Evolutionary conservation across 2,888 invertebrate species (phyloP).

Genomic region (Macaria liturata): DNA sequence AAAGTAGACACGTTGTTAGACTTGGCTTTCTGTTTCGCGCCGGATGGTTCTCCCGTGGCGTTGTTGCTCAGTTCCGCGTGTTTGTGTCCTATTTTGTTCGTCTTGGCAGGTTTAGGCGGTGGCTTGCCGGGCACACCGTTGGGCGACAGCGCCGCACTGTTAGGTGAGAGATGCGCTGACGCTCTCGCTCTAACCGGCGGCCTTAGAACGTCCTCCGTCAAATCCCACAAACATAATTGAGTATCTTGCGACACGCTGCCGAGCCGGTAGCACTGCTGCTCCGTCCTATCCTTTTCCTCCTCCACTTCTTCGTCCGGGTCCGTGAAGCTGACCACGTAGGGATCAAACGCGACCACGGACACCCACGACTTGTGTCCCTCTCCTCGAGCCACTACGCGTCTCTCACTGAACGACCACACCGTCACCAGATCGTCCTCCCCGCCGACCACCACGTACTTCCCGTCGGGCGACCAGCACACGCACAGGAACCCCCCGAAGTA

Average conservation of each 20-base stretch:
- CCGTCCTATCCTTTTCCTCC: slow-evolving; percentile 46
- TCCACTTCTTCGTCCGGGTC: slow-evolving; percentile 83
- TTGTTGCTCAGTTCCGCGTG: slow-evolving; percentile 58
- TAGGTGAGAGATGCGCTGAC: slow-evolving; percentile 25
- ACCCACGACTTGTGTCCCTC: slow-evolving; percentile 99
- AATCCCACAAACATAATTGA: slow-evolving; percentile 98
- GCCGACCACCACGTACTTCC: slow-evolving; percentile 96
- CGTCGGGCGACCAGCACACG: slow-evolving; percentile 99
- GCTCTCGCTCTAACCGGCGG: slow-evolving; percentile 81
- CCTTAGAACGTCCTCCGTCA: slow-evolving; percentile 96
- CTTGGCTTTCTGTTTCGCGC: slow-evolving; percentile 54
- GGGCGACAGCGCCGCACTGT: slow-evolving; percentile 86
- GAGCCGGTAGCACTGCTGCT: slow-evolving; percentile 89
- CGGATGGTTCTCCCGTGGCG: slow-evolving; percentile 63
- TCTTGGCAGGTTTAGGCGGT: slow-evolving; percentile 55
- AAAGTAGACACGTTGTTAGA: slow-evolving; percentile 30
- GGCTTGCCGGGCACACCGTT: slow-evolving; percentile 62
- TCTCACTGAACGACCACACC: slow-evolving; percentile 96
- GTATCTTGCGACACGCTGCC: slow-evolving; percentile 99
- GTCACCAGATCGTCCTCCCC: slow-evolving; percentile 99
- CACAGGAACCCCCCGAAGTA: slow-evolving; percentile 99
- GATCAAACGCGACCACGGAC: slow-evolving; percentile 97
- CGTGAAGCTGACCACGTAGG: slow-evolving; percentile 90
- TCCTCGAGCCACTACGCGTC: slow-evolving; percentile 97
- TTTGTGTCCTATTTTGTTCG: slow-evolving; percentile 68